phyloP scores from a whole-genome alignment of 2,797 vertebrate genomes.

The Pseudotriccus pelzelni region DNA sequence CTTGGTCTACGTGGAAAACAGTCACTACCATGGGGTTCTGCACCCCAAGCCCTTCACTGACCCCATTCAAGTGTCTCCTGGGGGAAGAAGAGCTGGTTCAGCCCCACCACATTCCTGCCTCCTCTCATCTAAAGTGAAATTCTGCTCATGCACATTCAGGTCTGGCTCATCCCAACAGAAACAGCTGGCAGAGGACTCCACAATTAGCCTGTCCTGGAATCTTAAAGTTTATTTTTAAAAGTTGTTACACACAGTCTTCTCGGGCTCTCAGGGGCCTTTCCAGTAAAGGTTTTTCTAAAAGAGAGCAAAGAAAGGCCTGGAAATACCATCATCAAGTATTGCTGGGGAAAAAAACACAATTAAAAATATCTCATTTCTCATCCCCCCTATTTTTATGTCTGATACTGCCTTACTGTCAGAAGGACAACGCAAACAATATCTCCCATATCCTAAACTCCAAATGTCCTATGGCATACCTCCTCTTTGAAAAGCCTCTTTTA shows the following conservation, averaged over 20 bases:
- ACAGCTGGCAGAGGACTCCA: background rate
- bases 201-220: background rate
- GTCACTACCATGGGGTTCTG: fast-evolving
- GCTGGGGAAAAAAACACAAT: background rate
- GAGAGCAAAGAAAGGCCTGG: background rate
- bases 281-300: background rate
- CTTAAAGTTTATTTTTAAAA: constrained; percentile 45
- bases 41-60: background rate
- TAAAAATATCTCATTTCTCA: background rate
- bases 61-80: background rate
- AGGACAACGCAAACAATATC: background rate
- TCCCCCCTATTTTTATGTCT: background rate
- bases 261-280: background rate
- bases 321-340: background rate
- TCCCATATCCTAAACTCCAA: background rate
- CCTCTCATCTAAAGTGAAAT: background rate
- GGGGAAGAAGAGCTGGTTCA: background rate
- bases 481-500: background rate
- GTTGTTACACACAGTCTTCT: background rate
- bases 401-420: background rate
- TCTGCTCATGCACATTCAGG: fast-evolving
- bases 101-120: background rate
- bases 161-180: background rate
- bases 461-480: background rate
- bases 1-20: fast-evolving